These are phyloP conservation scores for Apotomis capreana DNA, from an alignment of 2,888 invertebrate genomes.

Conservation along the genomic window DNA sequence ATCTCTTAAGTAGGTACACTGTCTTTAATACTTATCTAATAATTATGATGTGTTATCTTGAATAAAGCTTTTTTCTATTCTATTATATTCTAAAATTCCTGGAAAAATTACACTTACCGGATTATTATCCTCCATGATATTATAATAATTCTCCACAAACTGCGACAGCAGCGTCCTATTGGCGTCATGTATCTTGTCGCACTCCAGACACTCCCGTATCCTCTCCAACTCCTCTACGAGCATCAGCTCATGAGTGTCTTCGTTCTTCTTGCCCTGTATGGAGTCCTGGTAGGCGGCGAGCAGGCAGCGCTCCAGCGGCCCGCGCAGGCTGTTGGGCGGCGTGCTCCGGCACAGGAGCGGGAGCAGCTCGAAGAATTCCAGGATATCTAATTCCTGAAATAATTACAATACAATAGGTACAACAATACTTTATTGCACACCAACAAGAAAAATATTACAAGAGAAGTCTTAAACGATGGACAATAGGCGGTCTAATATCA, in stretches of 20 bases:
- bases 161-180: constrained; percentile 81
- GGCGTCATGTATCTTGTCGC: constrained; percentile 83
- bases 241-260: constrained; percentile 49
- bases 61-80: too few species aligned
- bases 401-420: too few species aligned
- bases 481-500: too few species aligned
- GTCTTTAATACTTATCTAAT: too few species aligned
- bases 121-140: constrained; percentile 70
- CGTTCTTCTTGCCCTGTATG: constrained; percentile 45
- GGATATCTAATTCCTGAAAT: constrained; percentile 75
- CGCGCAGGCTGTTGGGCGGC: constrained; percentile 82
- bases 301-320: constrained; percentile 79
- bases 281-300: constrained; percentile 60
- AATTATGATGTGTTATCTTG: too few species aligned
- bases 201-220: constrained; percentile 73
- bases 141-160: constrained; percentile 76
- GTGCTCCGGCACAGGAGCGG: constrained; percentile 82
- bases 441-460: too few species aligned
- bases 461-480: too few species aligned
- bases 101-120: constrained; percentile 59
- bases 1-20: too few species aligned
- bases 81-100: too few species aligned
- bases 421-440: too few species aligned
- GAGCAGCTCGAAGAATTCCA: constrained; percentile 78
- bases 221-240: constrained; percentile 61